phyloP scores from a whole-genome alignment of 2,888 invertebrate species.

The Willowsia nigromaculata region DNA sequence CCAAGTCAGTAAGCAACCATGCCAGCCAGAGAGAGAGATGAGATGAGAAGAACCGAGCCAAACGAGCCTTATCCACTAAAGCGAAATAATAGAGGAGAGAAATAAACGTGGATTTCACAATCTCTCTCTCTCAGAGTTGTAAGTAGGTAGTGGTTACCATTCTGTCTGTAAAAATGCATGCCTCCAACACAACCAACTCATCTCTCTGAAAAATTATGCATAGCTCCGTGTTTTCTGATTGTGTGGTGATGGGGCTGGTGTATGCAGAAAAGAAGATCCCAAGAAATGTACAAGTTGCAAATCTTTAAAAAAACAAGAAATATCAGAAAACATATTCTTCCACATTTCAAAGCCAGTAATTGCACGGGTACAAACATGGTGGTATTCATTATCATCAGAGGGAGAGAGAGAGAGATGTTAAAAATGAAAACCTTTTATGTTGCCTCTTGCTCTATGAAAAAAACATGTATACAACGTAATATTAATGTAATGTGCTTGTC shows the following conservation, averaged over 20 bases:
- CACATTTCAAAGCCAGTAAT: conserved; percentile 11
- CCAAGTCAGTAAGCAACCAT: conserved; percentile 70
- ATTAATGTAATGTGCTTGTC: not conserved
- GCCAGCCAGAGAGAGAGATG: too few species aligned
- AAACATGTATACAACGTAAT: not conserved
- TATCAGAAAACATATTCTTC: conserved; percentile 55
- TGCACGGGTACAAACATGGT: conserved; percentile 2
- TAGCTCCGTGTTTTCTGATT: not conserved
- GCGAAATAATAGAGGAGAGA: conserved; percentile 40
- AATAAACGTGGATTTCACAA: conserved; percentile 65
- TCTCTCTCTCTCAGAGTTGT: conserved; percentile 11
- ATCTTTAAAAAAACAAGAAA: conserved; percentile 55
- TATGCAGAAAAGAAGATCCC: conserved; percentile 1
- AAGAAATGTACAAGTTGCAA: conserved; percentile 29
- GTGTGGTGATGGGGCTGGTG: not conserved
- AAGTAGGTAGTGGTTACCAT: conserved; percentile 1
- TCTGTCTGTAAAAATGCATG: not conserved
- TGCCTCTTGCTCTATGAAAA: conserved; percentile 17
- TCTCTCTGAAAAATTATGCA: not conserved
- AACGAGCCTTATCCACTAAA: conserved; percentile 50
- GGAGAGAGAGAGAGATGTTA: not conserved
- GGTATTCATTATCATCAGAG: conserved; percentile 27
- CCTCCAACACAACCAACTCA: conserved; percentile 8
- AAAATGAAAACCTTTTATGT: conserved; percentile 45
- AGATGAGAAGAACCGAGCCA: conserved; percentile 53